Evolutionary conservation across 2,888 invertebrate genomes (phyloP), one percentile per base, ranked within the genome.

Genomic region (Aphrophora alni): DNA sequence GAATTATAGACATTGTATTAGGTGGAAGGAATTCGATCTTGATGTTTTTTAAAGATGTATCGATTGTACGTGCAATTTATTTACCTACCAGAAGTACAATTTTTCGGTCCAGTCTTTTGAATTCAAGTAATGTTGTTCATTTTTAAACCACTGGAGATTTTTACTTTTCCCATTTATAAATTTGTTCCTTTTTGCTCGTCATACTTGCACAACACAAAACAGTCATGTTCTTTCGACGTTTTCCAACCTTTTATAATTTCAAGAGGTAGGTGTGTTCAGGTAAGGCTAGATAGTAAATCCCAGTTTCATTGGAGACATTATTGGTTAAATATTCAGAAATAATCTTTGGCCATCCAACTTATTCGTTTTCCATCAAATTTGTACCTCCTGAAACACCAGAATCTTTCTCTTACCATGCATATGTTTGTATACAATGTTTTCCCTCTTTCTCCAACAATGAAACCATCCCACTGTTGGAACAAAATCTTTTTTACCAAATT

Each of bases 291-390:
- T 44, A 44, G 44, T 14, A 44, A 10, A 44, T 2, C 8, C 14
- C 17, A 44, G 10, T 44, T 44, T 14, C 44, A 44, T 44, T 44
- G 17, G 8, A 44, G 2, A 44, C 12, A 44, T 44, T 44, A 14
- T 17, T 14, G 3, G 44, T 2, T 7, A 12, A 44, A 12, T 44
- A 44, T 44, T 44, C 12, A 5, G 44, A 44, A 44, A 44, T 44
- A 44, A 44, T 26, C 77, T 75, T 44, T 51, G 75, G 17, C 26
- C 24, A n/a, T n/a, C n/a, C n/a, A n/a, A n/a, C n/a, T n/a, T n/a
- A 38, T 4, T 75, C 0, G 24, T 17, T n/a, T 28, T 76, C 68
- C 38, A 25, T 69, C 33, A 17, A 33, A 25, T 25, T 21, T 25
- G 24, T 68, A 24, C 3, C 28, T 38, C 77, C 74, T 33, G 44